Evolutionary conservation across 2,888 invertebrate genomes (phyloP), one percentile per base, ranked within the genome.

Genomic region (Andrena haemorrhoa): DNA sequence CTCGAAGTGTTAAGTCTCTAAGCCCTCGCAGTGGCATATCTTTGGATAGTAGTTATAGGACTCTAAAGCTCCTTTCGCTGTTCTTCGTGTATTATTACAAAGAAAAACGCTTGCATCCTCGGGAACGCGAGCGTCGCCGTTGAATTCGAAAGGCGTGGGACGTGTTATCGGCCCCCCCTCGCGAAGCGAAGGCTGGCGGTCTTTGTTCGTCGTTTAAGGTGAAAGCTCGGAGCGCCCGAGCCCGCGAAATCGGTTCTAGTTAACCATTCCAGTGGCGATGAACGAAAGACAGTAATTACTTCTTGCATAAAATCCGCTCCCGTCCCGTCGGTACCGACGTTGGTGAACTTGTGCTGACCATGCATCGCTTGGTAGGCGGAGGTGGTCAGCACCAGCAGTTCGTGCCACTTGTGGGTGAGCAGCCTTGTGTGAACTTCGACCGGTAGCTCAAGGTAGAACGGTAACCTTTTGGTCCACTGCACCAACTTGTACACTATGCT

Each of bases 401-500:
- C 98, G 94, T 99, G 99, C 99, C 99, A 99, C 94, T 99, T 98
- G 95, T 98, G 98, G 93, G 99, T 99, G 92, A 99, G 95, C 89
- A 99, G 95, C 95, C 98, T 97, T 85, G 99, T 99, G 94, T 98
- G 98, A 89, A 98, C 97, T 95, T 98, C 98, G 92, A 99, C 98
- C 71, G 99, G 99, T 89, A 99, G 96, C 95, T 99, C 98, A 94
- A 97, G 95, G 94, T 99, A 99, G 95, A 99, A 99, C 78, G 99
- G 99, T 94, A 99, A 95, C 95, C 98, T 97, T 94, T 99, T 99
- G 92, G 99, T 99, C 99, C 99, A 99, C 94, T 98, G 98, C 88
- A 99, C 99, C 95, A 99, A 96, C 95, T 99, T 98, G 95, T 98
- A 98, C 78, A 99, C 99, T 92, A 99, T 99, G 88, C 98, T 98